Evolutionary conservation across 1,140 invertebrate species (phyloP), one percentile per base, ranked within the genome.

Genomic region (Marisa cornuarietis): DNA sequence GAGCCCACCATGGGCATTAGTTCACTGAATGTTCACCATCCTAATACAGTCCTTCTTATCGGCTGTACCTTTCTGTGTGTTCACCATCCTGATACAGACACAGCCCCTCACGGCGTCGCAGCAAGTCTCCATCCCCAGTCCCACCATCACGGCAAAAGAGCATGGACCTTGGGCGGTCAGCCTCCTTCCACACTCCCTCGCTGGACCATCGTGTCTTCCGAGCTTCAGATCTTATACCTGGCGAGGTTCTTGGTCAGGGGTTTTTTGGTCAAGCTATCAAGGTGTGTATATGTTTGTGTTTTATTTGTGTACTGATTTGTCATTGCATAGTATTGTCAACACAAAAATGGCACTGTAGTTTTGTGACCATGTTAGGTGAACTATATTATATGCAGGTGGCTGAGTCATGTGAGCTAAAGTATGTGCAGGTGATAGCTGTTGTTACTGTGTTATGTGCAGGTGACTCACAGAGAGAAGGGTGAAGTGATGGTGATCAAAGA

Each of bases 401-500:
- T 42, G 31, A 42, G 31, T 42, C 31, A 42, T 42, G 31, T 42
- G 31, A 42, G 6, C 31, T 42, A 42, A 42, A 42, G 31, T 42
- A 42, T 42, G 1, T 42, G 2, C 6, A 42, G 31, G 6, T 42
- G 31, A 42, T 42, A 42, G 31, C 6, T 42, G 31, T 42, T 42
- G 8, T 58, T 4, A 18, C 11, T 18, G 14, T 62, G 22, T 71
- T 73, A 73, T 22, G 96, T 94, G 88, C 95, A 96, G 92, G 96
- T 97, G 31, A 97, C 96, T 6, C 96, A 98, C 89, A 93, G 94
- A 77, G 94, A 96, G 81, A 98, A 96, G 0, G 94, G 94, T 77
- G 96, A 98, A 91, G 94, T 97, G 22, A 98, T 98, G 96, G 97
- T 98, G 72, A 93, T 98, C 22, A 98, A 98, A 88, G 96, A 98